Evolutionary conservation across 2,888 invertebrate genomes (phyloP), one percentile per base, ranked within the genome.

Genomic region (Macaria liturata): DNA sequence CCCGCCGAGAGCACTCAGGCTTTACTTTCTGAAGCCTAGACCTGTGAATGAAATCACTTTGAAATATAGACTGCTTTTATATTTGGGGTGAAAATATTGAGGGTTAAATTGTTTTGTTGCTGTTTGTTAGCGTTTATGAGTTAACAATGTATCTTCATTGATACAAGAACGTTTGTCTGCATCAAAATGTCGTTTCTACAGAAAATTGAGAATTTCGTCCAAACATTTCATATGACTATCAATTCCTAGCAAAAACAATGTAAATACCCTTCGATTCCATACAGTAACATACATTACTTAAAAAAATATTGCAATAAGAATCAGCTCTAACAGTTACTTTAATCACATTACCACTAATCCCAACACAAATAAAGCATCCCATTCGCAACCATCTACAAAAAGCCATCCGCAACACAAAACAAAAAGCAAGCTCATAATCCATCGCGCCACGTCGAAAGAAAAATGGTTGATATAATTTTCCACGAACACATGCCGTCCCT

Each of bases 381-480:
- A 37, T 6, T 7, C 34, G 4, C 7, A 37, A 8, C 42, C 42
- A 42, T 9, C 8, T 37, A 37, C 34, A 46, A 20, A 49, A 40
- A n/a, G 43, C 2, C 20, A 20, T 20, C 32, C 31, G 60, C 48
- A 57, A 56, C 31, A 52, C 47, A 32, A 54, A 46, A 37, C 47
- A 67, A 62, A 62, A 59, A 57, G 43, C 45, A 48, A 49, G 50
- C 42, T 48, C 55, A 53, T 56, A 64, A 64, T 54, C 61, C 60
- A 61, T 62, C 54, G 51, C 61, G 46, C 54, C 51, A 40, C 48
- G 55, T 32, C 60, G 67, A 64, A 80, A 84, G 84, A 89, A 81
- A 86, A 85, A 87, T 86, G 65, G 80, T 77, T 74, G 82, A 85
- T 84, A 88, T 88, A 84, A 86, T 86, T 87, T 86, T 84, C 74